phyloP scores from a whole-genome alignment of 64 coral and sea anemone species.

The Porites lutea region DNA sequence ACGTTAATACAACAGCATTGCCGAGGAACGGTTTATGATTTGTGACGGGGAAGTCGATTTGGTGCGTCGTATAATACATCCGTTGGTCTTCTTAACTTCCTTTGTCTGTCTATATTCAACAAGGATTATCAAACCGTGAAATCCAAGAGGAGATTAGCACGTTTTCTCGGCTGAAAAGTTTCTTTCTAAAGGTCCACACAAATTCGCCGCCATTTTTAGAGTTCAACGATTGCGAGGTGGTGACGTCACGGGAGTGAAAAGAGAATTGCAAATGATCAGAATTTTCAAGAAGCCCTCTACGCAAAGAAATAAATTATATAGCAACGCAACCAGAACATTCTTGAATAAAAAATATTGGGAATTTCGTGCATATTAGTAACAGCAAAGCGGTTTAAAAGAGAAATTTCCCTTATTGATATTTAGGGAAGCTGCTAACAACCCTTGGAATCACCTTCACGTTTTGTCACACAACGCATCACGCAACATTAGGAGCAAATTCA shows the following conservation, averaged over 20 bases:
- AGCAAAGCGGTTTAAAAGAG: background rate
- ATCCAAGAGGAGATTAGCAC: background rate
- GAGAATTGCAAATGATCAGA: slow-evolving; percentile 58
- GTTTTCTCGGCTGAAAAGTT: background rate
- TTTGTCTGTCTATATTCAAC: background rate
- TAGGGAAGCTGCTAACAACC: background rate
- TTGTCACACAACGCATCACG: slow-evolving; percentile 12
- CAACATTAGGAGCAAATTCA: background rate
- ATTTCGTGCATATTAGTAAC: background rate
- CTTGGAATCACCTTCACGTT: background rate
- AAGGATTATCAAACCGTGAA: background rate
- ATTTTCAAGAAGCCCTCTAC: background rate
- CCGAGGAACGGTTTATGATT: background rate
- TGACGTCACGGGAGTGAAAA: slow-evolving; percentile 30
- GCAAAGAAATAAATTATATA: background rate
- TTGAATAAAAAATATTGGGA: background rate
- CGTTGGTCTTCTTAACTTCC: slow-evolving; percentile 1
- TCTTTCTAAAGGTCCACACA: background rate
- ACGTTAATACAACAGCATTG: background rate
- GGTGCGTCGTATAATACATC: background rate
- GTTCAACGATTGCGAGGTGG: slow-evolving; percentile 9
- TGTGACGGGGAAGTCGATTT: slow-evolving; percentile 2
- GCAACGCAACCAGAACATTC: background rate
- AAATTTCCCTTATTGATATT: background rate
- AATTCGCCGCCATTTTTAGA: slow-evolving; percentile 45